These are phyloP conservation scores for Lepidochrysops patricia DNA, from an alignment of 2,888 invertebrate genomes.

Conservation along the genomic window DNA sequence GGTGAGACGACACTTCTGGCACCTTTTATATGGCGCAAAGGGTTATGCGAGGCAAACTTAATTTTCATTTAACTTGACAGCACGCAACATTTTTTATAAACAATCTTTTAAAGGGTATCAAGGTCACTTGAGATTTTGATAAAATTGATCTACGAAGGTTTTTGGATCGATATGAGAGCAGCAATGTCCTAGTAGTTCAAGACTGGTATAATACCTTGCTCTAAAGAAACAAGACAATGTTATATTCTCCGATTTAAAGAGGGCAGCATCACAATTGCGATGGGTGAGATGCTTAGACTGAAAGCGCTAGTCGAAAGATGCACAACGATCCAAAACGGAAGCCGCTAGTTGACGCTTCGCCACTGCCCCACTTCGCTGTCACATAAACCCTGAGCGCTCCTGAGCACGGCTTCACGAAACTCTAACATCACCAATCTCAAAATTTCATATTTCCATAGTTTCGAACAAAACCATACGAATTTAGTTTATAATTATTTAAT, in stretches of 20 bases:
- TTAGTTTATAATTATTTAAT: constrained; percentile 44
- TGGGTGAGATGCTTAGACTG: neutral
- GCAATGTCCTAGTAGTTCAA: too few relatives aligned
- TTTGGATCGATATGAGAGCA: too few relatives aligned
- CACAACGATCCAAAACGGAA: neutral
- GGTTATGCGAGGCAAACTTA: constrained; percentile 19
- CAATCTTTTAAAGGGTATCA: too few relatives aligned
- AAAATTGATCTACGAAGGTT: too few relatives aligned
- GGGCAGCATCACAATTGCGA: too few relatives aligned
- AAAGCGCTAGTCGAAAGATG: neutral
- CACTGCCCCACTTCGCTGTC: constrained; percentile 23
- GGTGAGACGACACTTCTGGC: constrained; percentile 58
- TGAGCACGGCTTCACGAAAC: constrained; percentile 70
- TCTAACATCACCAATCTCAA: constrained; percentile 55
- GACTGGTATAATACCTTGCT: too few relatives aligned
- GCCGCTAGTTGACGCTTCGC: neutral
- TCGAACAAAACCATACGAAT: constrained; percentile 54
- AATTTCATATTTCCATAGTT: constrained; percentile 40
- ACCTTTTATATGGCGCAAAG: constrained; percentile 43
- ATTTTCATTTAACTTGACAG: neutral
- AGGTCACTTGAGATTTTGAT: too few relatives aligned
- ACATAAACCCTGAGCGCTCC: constrained; percentile 15
- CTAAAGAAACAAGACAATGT: too few relatives aligned
- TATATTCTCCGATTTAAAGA: too few relatives aligned
- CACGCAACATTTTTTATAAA: neutral